Evolutionary conservation across 2,888 invertebrate genomes (phyloP).

Genomic region (Anoplius nigerrimus): DNA sequence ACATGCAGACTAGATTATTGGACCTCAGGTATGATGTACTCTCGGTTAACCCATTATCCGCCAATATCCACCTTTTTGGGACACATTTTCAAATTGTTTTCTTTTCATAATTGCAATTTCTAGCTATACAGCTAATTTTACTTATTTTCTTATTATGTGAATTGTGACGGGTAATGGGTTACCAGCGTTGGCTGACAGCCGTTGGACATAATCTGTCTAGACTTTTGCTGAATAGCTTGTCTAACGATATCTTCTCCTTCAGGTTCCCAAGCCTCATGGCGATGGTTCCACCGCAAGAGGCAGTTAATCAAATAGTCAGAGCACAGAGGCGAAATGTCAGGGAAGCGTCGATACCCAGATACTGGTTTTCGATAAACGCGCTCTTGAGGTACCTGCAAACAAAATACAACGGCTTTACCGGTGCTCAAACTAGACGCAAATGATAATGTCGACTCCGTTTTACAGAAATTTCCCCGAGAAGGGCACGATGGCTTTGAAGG

Average conservation of each 20-base stretch:
- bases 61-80: too few species aligned
- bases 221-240: too few species aligned
- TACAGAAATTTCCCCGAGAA: slow-evolving; percentile 78
- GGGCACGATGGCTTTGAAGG: slow-evolving; percentile 77
- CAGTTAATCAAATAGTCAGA: slow-evolving; percentile 81
- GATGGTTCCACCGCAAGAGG: slow-evolving; percentile 80
- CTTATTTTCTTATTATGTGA: too few species aligned
- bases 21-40: slow-evolving; percentile 48
- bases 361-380: slow-evolving; percentile 78
- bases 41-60: too few species aligned
- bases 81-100: too few species aligned
- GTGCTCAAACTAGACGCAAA: neutral
- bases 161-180: too few species aligned
- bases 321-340: slow-evolving; percentile 81
- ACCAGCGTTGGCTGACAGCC: too few species aligned
- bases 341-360: slow-evolving; percentile 81
- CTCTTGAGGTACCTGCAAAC: slow-evolving; percentile 62
- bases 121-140: too few species aligned
- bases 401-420: too few species aligned
- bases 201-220: too few species aligned
- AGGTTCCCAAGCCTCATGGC: slow-evolving; percentile 81
- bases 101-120: too few species aligned
- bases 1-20: slow-evolving; percentile 59
- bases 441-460: slow-evolving; percentile 12
- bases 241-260: slow-evolving; percentile 20